Conservation (phyloP, 2,797 vertebrate genomes). For the Carapus acus region DNA sequence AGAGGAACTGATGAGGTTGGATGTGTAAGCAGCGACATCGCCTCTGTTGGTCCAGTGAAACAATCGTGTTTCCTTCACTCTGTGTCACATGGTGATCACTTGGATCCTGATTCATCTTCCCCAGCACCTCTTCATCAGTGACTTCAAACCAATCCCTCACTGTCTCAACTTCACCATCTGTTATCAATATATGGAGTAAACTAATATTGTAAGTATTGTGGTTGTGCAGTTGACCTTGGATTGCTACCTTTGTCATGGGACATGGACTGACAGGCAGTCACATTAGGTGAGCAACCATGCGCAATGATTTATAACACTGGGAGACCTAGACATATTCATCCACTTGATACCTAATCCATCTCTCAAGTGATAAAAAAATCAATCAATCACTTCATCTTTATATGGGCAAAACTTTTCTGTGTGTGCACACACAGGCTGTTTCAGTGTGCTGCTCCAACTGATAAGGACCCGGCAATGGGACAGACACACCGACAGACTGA, state of each 20-base stretch:
- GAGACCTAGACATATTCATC: constrained; percentile 51
- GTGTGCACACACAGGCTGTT: constrained; percentile 8
- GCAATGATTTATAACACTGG: constrained; percentile 56
- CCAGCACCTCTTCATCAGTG: constrained; percentile 34
- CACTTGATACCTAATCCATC: constrained; percentile 53
- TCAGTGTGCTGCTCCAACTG: no score
- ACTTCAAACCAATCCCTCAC: constrained; percentile 42
- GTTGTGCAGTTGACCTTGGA: constrained; percentile 20
- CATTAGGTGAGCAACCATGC: constrained; percentile 42
- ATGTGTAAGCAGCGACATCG: constrained; percentile 9
- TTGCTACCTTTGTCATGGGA: constrained; percentile 30
- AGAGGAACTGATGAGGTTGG: constrained; percentile 1
- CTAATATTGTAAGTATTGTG: background rate
- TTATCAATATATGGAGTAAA: background rate
- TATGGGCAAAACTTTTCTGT: constrained; percentile 12
- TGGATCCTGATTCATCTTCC: constrained; percentile 28
- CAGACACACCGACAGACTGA: no score
- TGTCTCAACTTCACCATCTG: constrained; percentile 5
- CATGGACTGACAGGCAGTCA: constrained; percentile 13
- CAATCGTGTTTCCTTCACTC: constrained; percentile 17
- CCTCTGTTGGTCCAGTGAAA: constrained; percentile 12
- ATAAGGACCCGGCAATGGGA: no score
- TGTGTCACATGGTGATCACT: constrained; percentile 5
- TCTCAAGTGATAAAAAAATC: constrained; percentile 42
- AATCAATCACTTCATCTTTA: constrained; percentile 23